phyloP scores from a whole-genome alignment of 2,888 invertebrate genomes.

The Busseola fusca region DNA sequence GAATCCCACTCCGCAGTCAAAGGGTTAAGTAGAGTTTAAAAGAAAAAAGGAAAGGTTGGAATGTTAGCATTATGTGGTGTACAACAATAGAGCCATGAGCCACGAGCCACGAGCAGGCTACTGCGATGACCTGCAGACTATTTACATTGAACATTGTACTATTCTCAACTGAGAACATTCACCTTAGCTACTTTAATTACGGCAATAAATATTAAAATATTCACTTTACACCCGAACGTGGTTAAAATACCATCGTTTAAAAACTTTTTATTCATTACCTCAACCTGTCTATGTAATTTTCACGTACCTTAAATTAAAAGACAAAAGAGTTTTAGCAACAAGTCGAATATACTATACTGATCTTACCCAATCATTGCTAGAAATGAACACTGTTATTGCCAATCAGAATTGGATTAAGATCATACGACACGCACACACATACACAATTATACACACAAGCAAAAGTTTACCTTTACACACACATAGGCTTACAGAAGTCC shows the following conservation, averaged over 20 bases:
- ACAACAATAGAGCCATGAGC: slow-evolving; percentile 47
- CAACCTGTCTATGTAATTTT: not conserved
- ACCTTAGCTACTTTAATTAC: not conserved
- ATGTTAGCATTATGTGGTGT: slow-evolving; percentile 42
- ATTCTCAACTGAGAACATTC: not conserved
- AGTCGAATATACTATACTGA: not conserved
- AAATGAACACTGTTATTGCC: not conserved
- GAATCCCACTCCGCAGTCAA: slow-evolving; percentile 45
- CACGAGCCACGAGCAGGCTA: slow-evolving; percentile 4
- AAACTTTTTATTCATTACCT: not conserved
- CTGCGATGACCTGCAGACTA: slow-evolving; percentile 8
- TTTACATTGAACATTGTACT: slow-evolving; percentile 4
- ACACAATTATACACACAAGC: not conserved
- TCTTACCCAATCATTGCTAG: not conserved
- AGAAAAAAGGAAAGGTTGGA: slow-evolving; percentile 41
- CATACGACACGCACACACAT: not conserved
- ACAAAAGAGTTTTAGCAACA: not conserved
- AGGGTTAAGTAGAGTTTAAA: slow-evolving; percentile 60
- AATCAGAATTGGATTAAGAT: slow-evolving; percentile 2
- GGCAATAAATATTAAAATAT: not conserved
- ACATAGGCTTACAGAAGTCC: not conserved
- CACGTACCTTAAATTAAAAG: not conserved
- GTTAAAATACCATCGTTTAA: not conserved
- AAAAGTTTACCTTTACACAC: not conserved
- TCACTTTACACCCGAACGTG: not conserved